These are phyloP conservation scores for Umimayanthus kanabou DNA, from an alignment of 92 coral and sea anemone species.

Conservation along the genomic window DNA sequence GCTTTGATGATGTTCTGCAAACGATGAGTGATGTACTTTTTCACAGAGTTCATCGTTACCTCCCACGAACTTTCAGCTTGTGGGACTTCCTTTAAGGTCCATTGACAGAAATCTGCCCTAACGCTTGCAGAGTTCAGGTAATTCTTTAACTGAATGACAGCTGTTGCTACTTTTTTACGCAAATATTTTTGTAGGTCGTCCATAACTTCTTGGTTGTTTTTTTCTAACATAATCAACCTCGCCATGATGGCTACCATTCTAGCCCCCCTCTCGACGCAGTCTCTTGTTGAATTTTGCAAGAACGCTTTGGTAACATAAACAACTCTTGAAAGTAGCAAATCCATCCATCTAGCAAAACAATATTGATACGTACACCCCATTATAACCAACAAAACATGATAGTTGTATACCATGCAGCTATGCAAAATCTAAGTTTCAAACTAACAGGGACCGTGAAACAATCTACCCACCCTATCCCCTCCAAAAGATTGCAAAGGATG, in stretches of 20 bases:
- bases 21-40: not conserved
- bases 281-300: not conserved
- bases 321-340: too few relatives aligned
- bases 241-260: not conserved
- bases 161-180: not conserved
- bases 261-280: not conserved
- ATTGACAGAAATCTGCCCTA: not conserved
- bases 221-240: not conserved
- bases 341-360: too few relatives aligned
- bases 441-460: too few relatives aligned
- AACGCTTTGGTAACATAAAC: conserved; percentile 8
- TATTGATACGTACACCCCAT: too few relatives aligned
- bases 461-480: too few relatives aligned
- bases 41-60: conserved; percentile 1
- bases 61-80: conserved; percentile 9
- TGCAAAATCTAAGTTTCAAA: too few relatives aligned
- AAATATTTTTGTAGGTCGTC: conserved; percentile 1
- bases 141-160: not conserved
- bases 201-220: not conserved
- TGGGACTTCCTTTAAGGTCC: conserved; percentile 11
- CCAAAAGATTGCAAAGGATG: too few relatives aligned
- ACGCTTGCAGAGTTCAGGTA: not conserved
- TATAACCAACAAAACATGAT: too few relatives aligned
- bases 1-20: not conserved
- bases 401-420: too few relatives aligned